Base-by-base conservation (phyloP, 35 echinoderm and acorn worm species). In the Apostichopus californicus region DNA sequence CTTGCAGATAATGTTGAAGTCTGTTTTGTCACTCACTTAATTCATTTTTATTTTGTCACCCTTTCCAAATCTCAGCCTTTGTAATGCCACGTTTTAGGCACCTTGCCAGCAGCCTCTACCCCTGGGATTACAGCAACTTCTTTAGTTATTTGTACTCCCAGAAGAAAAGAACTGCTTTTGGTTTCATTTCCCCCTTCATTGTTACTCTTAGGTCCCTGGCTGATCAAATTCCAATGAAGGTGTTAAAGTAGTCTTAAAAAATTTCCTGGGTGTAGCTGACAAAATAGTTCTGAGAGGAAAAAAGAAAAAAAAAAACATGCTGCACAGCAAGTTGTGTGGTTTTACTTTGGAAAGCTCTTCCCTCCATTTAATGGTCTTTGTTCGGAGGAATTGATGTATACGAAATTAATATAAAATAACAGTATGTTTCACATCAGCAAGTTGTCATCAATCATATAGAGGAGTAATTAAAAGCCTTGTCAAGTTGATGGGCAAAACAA, bases 201-300 rank as follows among this genome's bases (percentile, higher is more conserved):
- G 77, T 68, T 46, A 46, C 34, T 46, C 34, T 3, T 46, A 46
- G 64, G 11, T 79, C 77, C 77, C 77, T 79, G 77, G 18, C 77
- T 79, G 77, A 79, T 79, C 77, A 79, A 79, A 79, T 79, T 79
- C 77, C 13, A 79, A 21, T 5, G 18, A 79, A 79, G 77, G 77
- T 79, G 77, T 79, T 79, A 79, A 79, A 79, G 77, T 46, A 46
- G 34, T 18, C 77, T 79, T 79, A 22, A 22, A 46, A 79, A 79
- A 22, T 79, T 14, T 79, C 77, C 21, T 17, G 12, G 6, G 77
- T 3, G 21, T 14, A 79, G 77, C 77, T 79, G 77, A 18, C 77
- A 79, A 79, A 79, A 79, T 79, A 79, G 13, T 46, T 46, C 2
- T 46, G 34, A 46, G 34, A 46, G 34, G 34, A 3, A 46, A 46